Conservation (phyloP, 2,888 invertebrate species). For the Lycia hirtaria region DNA sequence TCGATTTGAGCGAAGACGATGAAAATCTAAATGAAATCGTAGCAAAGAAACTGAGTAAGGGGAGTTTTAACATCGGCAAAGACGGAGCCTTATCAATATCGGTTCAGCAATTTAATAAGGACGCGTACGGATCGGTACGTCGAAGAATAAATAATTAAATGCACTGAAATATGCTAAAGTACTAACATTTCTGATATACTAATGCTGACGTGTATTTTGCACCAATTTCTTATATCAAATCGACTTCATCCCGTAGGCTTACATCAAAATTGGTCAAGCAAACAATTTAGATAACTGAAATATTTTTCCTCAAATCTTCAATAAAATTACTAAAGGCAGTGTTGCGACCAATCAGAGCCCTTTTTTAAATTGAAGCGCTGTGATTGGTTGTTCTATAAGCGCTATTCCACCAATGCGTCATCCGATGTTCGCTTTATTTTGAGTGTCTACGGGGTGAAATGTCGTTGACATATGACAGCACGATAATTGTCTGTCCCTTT, state of each 20-base stretch:
- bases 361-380: not conserved
- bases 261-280: not conserved
- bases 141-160: slow-evolving; percentile 32
- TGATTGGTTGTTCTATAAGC: not conserved
- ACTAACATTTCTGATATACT: slow-evolving; percentile 51
- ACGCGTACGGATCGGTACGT: slow-evolving; percentile 69
- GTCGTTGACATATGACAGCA: not conserved
- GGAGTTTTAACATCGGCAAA: slow-evolving; percentile 72
- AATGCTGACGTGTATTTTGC: slow-evolving; percentile 33
- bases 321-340: too few species aligned
- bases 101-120: slow-evolving; percentile 61
- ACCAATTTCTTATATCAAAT: not conserved
- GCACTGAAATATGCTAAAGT: slow-evolving; percentile 39
- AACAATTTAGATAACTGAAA: not conserved
- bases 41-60: slow-evolving; percentile 68
- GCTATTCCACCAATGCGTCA: not conserved
- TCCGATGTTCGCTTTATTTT: not conserved
- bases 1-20: slow-evolving; percentile 75
- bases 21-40: slow-evolving; percentile 66
- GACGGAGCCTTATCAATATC: slow-evolving; percentile 79
- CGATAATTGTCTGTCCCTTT: not conserved
- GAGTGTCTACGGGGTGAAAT: not conserved
- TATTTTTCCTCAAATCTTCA: too few species aligned
- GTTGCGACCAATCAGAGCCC: too few species aligned
- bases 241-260: not conserved